Conservation (phyloP, 2,888 invertebrate genomes). For the Hoplodrina blanda region DNA sequence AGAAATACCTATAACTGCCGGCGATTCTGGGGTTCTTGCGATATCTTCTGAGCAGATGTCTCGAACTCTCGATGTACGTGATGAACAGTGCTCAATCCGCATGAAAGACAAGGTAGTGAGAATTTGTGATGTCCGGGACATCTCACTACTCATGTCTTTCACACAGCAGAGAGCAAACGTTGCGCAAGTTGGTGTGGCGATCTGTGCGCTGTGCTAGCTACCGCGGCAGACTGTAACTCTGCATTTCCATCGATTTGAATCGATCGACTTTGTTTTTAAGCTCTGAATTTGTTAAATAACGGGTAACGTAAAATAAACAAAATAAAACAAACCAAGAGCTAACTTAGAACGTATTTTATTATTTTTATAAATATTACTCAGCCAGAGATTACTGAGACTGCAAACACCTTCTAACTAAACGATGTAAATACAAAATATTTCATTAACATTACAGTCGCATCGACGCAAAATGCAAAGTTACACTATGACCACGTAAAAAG, state of each 20-base stretch:
- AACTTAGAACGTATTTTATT: conserved; percentile 21
- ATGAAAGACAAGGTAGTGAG: conserved; percentile 99
- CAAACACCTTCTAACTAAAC: conserved; percentile 24
- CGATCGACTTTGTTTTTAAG: background rate
- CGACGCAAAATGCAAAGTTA: conserved; percentile 59
- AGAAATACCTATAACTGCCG: conserved; percentile 26
- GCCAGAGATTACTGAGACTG: conserved; percentile 23
- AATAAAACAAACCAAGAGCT: conserved; percentile 19
- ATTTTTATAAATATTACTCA: background rate
- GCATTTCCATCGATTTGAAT: conserved; percentile 28
- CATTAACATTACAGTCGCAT: conserved; percentile 46
- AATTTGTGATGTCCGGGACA: conserved; percentile 92
- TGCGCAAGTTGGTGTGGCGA: conserved; percentile 29
- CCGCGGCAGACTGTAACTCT: conserved; percentile 54
- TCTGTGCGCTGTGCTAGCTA: conserved; percentile 28
- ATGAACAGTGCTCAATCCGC: conserved; percentile 90
- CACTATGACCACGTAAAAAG: conserved; percentile 55
- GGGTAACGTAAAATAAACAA: conserved; percentile 2
- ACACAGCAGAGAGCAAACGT: conserved; percentile 91
- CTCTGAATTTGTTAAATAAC: conserved; percentile 42
- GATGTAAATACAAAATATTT: conserved; percentile 21
- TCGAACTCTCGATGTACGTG: conserved; percentile 38
- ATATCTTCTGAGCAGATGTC: conserved; percentile 53
- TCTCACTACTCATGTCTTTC: conserved; percentile 99
- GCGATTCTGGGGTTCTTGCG: conserved; percentile 43